Conservation (phyloP, 2,113 vertebrate species). For the Corvus moneduloides region DNA sequence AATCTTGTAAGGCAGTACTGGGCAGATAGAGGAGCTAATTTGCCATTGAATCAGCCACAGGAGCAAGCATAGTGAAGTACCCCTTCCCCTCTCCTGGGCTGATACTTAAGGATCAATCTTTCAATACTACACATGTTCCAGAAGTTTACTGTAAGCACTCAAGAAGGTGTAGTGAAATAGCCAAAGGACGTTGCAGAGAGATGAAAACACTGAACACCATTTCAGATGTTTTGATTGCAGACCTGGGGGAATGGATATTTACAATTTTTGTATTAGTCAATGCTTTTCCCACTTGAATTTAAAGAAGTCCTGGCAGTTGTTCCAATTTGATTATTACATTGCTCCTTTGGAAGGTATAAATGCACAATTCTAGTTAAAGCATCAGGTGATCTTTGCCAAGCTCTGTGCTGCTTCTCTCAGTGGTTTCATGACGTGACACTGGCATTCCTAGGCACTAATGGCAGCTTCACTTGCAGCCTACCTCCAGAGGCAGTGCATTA, state of each 20-base stretch:
- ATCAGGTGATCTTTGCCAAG: background rate
- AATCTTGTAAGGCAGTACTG: background rate
- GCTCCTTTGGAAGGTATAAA: background rate
- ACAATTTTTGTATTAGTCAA: background rate
- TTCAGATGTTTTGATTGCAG: background rate
- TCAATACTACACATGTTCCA: background rate
- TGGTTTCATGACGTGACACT: background rate
- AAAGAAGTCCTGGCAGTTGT: background rate
- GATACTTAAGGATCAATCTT: background rate
- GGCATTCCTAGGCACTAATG: background rate
- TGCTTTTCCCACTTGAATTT: background rate
- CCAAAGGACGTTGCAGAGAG: background rate
- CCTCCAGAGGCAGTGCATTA: fast-evolving
- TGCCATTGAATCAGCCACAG: background rate
- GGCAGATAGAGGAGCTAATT: background rate
- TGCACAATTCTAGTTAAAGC: background rate
- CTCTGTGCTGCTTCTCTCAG: background rate
- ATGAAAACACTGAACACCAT: background rate
- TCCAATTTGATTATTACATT: background rate
- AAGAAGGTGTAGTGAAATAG: background rate
- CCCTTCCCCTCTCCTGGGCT: background rate
- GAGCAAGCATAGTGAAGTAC: background rate
- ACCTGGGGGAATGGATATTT: background rate
- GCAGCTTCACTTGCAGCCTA: background rate
- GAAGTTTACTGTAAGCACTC: background rate